Evolutionary conservation across 1,140 invertebrate species (phyloP).

Genomic region (Linepithema humile): DNA sequence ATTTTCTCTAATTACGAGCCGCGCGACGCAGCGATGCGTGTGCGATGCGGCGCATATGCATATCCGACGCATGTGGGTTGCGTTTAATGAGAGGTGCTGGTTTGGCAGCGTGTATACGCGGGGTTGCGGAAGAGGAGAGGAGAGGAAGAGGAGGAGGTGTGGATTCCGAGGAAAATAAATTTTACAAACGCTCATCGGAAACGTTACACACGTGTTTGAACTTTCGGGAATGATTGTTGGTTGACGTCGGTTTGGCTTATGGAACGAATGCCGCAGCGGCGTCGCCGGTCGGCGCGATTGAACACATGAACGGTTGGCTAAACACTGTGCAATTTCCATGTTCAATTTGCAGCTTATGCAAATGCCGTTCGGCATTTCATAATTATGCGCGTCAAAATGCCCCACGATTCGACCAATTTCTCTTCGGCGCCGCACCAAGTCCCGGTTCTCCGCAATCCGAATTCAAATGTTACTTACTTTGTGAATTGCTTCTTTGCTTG

Average conservation of each 20-base stretch:
- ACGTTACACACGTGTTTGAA: slow-evolving; percentile 49
- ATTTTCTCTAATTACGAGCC: slow-evolving; percentile 55
- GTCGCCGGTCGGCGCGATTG: slow-evolving; percentile 26
- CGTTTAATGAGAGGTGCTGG: slow-evolving; percentile 42
- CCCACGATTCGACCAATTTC: slow-evolving; percentile 18
- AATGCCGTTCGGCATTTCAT: slow-evolving; percentile 43
- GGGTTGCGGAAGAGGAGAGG: neutral
- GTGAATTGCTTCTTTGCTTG: slow-evolving; percentile 57
- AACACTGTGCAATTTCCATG: slow-evolving; percentile 52
- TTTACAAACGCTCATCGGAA: slow-evolving; percentile 54
- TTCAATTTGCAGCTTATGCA: slow-evolving; percentile 55
- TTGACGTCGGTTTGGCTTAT: slow-evolving; percentile 39
- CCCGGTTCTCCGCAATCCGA: neutral
- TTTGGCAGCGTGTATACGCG: neutral
- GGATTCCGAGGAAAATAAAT: slow-evolving; percentile 39
- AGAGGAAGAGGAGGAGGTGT: neutral
- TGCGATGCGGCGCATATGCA: slow-evolving; percentile 46
- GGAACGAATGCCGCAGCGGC: slow-evolving; percentile 21
- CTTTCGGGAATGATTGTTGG: slow-evolving; percentile 46
- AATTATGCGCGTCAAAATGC: slow-evolving; percentile 42
- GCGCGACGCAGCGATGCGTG: slow-evolving; percentile 38
- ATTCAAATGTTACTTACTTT: slow-evolving; percentile 58
- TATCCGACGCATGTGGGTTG: slow-evolving; percentile 44
- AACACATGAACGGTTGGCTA: slow-evolving; percentile 51
- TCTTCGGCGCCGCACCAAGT: neutral